Conservation (phyloP, 2,888 invertebrate genomes). For the Ptilodon capucinus region DNA sequence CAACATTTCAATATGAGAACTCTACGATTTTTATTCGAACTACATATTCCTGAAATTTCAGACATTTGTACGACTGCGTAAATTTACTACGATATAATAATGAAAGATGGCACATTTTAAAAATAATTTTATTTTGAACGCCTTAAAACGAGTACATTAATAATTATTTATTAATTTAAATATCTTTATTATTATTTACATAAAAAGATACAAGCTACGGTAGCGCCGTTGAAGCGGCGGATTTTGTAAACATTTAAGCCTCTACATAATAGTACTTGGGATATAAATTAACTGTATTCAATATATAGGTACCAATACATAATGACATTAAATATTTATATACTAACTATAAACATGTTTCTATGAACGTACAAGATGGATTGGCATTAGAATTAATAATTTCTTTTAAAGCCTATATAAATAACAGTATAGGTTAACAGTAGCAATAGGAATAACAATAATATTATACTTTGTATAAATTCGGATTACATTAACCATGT, state of each 20-base stretch:
- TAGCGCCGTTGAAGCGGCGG: neutral
- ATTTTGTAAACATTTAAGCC: neutral
- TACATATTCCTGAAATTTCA: too few species aligned
- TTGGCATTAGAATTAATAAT: too few species aligned
- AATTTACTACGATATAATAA: too few species aligned
- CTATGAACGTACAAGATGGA: too few species aligned
- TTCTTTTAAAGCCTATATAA: too few species aligned
- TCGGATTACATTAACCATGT: conserved; percentile 24
- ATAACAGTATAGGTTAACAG: too few species aligned
- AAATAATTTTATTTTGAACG: neutral
- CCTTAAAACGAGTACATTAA: neutral
- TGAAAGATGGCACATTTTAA: too few species aligned
- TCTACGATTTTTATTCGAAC: too few species aligned
- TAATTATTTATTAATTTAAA: neutral
- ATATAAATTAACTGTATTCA: neutral
- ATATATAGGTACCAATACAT: neutral
- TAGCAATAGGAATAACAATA: neutral
- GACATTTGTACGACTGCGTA: too few species aligned
- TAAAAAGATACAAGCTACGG: neutral
- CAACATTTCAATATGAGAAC: too few species aligned
- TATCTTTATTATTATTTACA: neutral
- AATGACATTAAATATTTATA: too few species aligned
- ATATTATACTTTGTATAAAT: conserved; percentile 20
- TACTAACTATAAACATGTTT: too few species aligned
- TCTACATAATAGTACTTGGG: neutral